Conservation (phyloP, 64 coral and sea anemone species). For the Cladopsammia gracilis region DNA sequence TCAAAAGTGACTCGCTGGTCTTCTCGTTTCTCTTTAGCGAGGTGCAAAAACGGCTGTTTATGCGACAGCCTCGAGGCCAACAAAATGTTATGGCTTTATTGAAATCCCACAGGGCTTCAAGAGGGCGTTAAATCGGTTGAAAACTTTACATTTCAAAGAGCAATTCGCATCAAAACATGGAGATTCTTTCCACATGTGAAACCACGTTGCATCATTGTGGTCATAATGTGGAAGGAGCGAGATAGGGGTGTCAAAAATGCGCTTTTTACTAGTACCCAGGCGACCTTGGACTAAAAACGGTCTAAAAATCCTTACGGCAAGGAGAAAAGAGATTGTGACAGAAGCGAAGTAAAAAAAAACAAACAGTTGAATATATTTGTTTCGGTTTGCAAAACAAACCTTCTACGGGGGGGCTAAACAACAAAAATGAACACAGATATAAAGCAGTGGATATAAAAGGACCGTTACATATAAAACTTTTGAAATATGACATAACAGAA, state of each 20-base stretch:
- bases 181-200: not conserved
- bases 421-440: too few relatives aligned
- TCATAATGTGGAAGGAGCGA: not conserved
- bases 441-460: too few relatives aligned
- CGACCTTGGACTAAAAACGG: too few relatives aligned
- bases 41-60: not conserved
- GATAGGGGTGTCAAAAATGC: not conserved
- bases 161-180: conserved; percentile 20
- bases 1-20: not conserved
- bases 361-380: too few relatives aligned
- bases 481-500: too few relatives aligned
- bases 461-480: too few relatives aligned
- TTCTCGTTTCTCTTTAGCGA: not conserved
- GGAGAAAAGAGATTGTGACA: too few relatives aligned
- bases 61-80: not conserved
- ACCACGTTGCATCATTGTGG: conserved; percentile 62
- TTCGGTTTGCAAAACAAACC: too few relatives aligned
- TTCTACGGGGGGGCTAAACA: too few relatives aligned
- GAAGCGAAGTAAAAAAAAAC: too few relatives aligned
- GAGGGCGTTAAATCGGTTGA: not conserved
- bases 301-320: too few relatives aligned
- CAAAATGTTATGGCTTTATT: not conserved
- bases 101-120: not conserved
- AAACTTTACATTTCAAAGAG: conserved; percentile 19
- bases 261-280: conserved; percentile 5